Percentiles rank a stretch among this genome's conserved stretches.
These are phyloP conservation scores for Dioctria linearis DNA, from an alignment of 2,888 invertebrate genomes.

Conservation along the genomic window DNA sequence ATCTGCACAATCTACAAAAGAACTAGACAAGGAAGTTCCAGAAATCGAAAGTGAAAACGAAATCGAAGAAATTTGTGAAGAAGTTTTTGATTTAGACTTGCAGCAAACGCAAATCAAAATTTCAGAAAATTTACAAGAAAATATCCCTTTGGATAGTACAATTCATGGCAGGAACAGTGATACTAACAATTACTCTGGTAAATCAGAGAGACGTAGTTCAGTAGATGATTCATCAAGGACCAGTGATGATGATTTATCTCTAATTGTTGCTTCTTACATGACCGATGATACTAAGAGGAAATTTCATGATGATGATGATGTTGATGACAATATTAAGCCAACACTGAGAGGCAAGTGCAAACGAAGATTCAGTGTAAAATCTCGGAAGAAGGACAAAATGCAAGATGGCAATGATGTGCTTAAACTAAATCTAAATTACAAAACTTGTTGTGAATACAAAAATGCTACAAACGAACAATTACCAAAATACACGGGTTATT, in stretches of 20 bases:
- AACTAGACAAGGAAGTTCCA: neutral
- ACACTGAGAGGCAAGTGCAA: neutral
- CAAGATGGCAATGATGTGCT: conserved; percentile 49
- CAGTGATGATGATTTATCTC: conserved; percentile 66
- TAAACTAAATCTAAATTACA: conserved; percentile 67
- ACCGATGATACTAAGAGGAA: conserved; percentile 60
- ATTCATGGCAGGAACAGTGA: neutral
- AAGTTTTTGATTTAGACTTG: conserved; percentile 65
- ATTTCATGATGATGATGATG: neutral
- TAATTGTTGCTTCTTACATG: conserved; percentile 68
- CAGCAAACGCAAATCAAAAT: conserved; percentile 50
- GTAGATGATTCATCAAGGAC: conserved; percentile 14
- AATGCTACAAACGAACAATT: conserved; percentile 68
- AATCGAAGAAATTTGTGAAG: conserved; percentile 68
- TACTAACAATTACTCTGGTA: neutral
- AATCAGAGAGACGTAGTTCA: neutral
- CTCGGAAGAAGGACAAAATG: conserved; percentile 51
- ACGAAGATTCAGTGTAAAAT: conserved; percentile 54
- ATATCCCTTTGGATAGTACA: neutral
- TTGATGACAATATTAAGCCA: neutral
- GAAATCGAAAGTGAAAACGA: conserved; percentile 56
- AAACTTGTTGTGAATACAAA: conserved; percentile 71
- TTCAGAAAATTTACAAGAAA: conserved; percentile 6
- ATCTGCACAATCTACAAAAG: neutral
- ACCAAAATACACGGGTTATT: conserved; percentile 73